Percentiles rank a stretch among this genome's conserved stretches.
Evolutionary conservation across 1,140 invertebrate species (phyloP).

Genomic region (Bombyx mori): ASM3026992v2 NC_085126.1:6108001-6108500

Average conservation of each 20-base stretch:
- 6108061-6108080: slow-evolving; percentile 3
- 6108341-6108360: no score
- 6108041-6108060: slow-evolving; percentile 3
- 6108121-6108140: slow-evolving; percentile 4
- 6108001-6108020: slow-evolving; percentile 5
- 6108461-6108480: no score
- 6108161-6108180: slow-evolving; percentile 7
- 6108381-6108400: no score
- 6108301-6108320: no score
- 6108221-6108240: background rate
- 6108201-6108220: background rate
- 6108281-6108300: no score
- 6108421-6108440: no score
- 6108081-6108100: background rate
- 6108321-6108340: no score
- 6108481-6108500: no score
- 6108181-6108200: background rate
- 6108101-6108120: slow-evolving; percentile 4
- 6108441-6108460: no score
- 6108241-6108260: slow-evolving; percentile 2
- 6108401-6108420: no score
- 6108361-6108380: no score
- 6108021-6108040: slow-evolving; percentile 2
- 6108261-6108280: slow-evolving; percentile 1
- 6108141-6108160: background rate